Evolutionary conservation across 1,140 invertebrate genomes (phyloP).

Genomic region (Zelostemma sp.): DNA sequence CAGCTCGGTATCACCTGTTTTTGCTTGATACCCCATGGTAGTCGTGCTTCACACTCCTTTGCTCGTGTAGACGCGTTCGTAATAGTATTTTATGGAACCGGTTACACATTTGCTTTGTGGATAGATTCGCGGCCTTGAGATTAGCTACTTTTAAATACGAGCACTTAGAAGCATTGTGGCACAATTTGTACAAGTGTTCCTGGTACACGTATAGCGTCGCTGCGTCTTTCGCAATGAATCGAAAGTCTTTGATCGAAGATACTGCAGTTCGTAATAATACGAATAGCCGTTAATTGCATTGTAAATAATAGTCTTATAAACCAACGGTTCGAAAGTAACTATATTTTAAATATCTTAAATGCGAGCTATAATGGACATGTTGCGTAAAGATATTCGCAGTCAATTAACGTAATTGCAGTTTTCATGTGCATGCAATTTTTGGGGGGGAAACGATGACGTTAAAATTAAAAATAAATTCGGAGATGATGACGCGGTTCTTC

Average conservation of each 20-base stretch:
- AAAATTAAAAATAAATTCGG: too few species aligned
- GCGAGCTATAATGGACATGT: not conserved
- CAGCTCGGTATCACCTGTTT: slow-evolving; percentile 27
- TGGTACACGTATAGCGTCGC: slow-evolving; percentile 24
- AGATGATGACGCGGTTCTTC: too few species aligned
- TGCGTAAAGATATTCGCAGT: too few species aligned
- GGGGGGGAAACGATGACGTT: too few species aligned
- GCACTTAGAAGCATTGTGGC: slow-evolving; percentile 28
- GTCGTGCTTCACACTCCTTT: too few species aligned
- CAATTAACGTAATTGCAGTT: too few species aligned
- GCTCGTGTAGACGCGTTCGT: slow-evolving; percentile 10
- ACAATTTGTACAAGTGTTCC: slow-evolving; percentile 21
- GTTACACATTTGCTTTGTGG: slow-evolving; percentile 43
- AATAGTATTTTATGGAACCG: slow-evolving; percentile 39
- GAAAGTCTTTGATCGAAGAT: slow-evolving; percentile 54
- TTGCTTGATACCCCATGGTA: slow-evolving; percentile 13
- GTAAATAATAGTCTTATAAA: slow-evolving; percentile 9
- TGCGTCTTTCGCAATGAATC: slow-evolving; percentile 54
- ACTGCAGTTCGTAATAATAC: slow-evolving; percentile 25
- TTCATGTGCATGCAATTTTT: too few species aligned
- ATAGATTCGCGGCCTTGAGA: slow-evolving; percentile 44
- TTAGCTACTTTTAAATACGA: slow-evolving; percentile 42
- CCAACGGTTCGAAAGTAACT: too few species aligned
- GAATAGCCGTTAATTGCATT: slow-evolving; percentile 13
- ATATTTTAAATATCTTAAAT: not conserved